These are phyloP conservation scores for Lutraria rhynchaena DNA, from an alignment of 1,140 invertebrate species.

Conservation along the genomic window DNA sequence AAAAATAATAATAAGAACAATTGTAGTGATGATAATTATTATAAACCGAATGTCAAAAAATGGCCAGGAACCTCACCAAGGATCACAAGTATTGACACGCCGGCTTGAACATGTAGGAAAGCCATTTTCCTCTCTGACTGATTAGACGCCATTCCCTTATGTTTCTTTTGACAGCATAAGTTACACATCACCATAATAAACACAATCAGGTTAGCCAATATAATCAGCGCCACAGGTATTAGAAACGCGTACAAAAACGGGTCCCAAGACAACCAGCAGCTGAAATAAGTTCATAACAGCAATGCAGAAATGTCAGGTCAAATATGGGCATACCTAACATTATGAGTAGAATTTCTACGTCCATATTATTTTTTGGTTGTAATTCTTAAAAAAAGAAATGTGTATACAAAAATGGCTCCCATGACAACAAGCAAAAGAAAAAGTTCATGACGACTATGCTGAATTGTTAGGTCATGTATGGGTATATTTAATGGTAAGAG, in stretches of 20 bases:
- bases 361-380: too few relatives aligned
- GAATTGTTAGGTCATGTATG: too few relatives aligned
- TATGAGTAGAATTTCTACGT: too few relatives aligned
- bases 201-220: constrained; percentile 79
- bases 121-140: constrained; percentile 73
- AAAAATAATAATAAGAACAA: not conserved
- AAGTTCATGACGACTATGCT: too few relatives aligned
- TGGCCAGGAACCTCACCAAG: constrained; percentile 75
- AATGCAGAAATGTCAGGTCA: too few relatives aligned
- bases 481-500: too few relatives aligned
- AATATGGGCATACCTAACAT: too few relatives aligned
- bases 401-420: too few relatives aligned
- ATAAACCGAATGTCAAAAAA: not conserved
- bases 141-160: constrained; percentile 72
- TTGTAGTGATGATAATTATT: not conserved
- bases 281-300: constrained; percentile 50
- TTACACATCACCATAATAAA: constrained; percentile 81
- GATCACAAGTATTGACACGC: constrained; percentile 80
- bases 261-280: constrained; percentile 80
- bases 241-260: constrained; percentile 81
- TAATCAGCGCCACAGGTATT: constrained; percentile 77
- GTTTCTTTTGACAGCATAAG: constrained; percentile 67
- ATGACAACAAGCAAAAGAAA: too few relatives aligned
- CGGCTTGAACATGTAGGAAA: constrained; percentile 79
- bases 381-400: too few relatives aligned